Evolutionary conservation across 2,113 vertebrate species (phyloP).

Genomic region (Brachirus orientalis): DNA sequence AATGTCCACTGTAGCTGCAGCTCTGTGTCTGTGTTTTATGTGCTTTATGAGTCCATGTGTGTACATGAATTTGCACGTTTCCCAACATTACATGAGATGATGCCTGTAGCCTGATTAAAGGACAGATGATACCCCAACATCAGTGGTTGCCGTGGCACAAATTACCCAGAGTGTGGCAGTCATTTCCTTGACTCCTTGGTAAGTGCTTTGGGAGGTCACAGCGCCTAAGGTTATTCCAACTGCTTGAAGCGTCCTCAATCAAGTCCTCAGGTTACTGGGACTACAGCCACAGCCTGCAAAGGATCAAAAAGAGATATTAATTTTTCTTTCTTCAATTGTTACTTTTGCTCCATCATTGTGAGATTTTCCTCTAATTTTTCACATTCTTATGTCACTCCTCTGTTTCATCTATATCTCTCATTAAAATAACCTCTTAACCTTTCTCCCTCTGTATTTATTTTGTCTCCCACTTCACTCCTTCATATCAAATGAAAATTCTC

Average conservation of each 20-base stretch:
- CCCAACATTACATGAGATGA: slow-evolving; percentile 42
- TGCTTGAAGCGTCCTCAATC: slow-evolving; percentile 52
- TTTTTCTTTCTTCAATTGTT: not conserved
- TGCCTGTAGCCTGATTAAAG: slow-evolving; percentile 62
- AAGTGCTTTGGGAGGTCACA: slow-evolving; percentile 60
- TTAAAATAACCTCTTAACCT: too few relatives aligned
- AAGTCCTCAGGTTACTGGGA: slow-evolving; percentile 55
- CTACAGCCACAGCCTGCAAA: slow-evolving; percentile 19
- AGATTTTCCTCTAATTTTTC: not conserved
- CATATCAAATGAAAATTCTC: not conserved
- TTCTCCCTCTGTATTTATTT: slow-evolving; percentile 1
- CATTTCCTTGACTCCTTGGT: slow-evolving; percentile 73
- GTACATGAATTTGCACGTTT: slow-evolving; percentile 60
- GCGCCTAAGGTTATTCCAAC: slow-evolving; percentile 56
- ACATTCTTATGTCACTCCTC: not conserved
- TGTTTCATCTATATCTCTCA: slow-evolving; percentile 8
- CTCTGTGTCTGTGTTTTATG: slow-evolving; percentile 1
- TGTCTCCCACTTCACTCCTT: slow-evolving; percentile 9
- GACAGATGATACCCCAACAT: slow-evolving; percentile 65
- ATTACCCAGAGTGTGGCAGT: slow-evolving; percentile 68
- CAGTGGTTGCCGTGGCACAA: slow-evolving; percentile 61
- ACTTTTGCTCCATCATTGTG: slow-evolving; percentile 15
- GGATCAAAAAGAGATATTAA: slow-evolving; percentile 29
- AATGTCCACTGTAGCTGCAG: not conserved
- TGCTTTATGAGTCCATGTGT: too few relatives aligned